Evolutionary conservation across 2,113 vertebrate genomes (phyloP).

Genomic region (Raphicerus campestris): DNA sequence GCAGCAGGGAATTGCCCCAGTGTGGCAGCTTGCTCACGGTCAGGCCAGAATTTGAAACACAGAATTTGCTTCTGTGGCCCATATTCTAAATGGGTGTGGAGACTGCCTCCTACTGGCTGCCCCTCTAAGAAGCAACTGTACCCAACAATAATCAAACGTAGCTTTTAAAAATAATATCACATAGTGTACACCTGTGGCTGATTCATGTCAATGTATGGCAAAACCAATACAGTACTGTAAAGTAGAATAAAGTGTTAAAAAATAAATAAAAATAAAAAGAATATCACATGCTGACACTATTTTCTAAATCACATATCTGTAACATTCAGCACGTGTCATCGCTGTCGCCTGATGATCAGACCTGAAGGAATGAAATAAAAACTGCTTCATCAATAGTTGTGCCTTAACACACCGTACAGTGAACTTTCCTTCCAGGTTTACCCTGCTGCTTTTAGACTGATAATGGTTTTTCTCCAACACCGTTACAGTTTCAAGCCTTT

Average conservation of each 20-base stretch:
- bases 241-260: too few relatives aligned
- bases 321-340: background rate
- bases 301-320: background rate
- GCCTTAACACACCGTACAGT: rapidly evolving
- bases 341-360: background rate
- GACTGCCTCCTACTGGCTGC: background rate
- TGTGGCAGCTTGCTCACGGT: background rate
- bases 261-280: too few relatives aligned
- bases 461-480: background rate
- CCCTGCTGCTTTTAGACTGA: background rate
- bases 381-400: background rate
- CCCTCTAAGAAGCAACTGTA: background rate
- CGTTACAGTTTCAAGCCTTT: background rate
- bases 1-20: background rate
- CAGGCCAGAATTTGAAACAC: background rate
- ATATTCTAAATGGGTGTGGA: background rate
- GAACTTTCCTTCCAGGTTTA: background rate
- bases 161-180: background rate
- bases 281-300: background rate
- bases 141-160: background rate
- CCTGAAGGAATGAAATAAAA: background rate
- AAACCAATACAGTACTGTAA: too few relatives aligned
- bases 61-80: background rate
- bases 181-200: too few relatives aligned
- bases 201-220: too few relatives aligned